These are phyloP conservation scores for Drosophila rhopaloa DNA, from an alignment of 1,140 invertebrate species.

Conservation along the genomic window DNA sequence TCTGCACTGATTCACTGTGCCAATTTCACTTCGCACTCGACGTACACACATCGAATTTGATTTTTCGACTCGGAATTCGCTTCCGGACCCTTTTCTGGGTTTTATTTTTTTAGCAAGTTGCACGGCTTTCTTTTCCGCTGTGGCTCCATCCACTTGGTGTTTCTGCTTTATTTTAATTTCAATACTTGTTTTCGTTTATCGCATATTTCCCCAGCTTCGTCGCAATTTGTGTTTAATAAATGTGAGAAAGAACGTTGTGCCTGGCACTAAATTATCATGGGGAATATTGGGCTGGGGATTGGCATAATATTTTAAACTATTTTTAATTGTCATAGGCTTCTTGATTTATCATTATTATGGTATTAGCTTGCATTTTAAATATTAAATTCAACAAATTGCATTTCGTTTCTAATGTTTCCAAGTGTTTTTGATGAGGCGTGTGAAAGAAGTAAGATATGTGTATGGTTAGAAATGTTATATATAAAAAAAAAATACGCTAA, in stretches of 20 bases:
- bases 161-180: slow-evolving; percentile 40
- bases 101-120: slow-evolving; percentile 7
- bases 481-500: background rate
- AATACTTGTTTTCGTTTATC: slow-evolving; percentile 49
- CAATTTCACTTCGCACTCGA: slow-evolving; percentile 24
- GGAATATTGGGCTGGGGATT: background rate
- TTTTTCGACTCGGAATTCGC: slow-evolving; percentile 34
- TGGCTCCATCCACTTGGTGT: slow-evolving; percentile 8
- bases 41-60: slow-evolving; percentile 2
- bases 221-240: slow-evolving; percentile 70
- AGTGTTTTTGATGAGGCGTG: too few relatives aligned
- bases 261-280: background rate
- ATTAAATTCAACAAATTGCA: too few relatives aligned
- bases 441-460: too few relatives aligned
- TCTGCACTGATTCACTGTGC: slow-evolving; percentile 39
- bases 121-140: slow-evolving; percentile 40
- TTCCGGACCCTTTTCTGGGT: slow-evolving; percentile 41
- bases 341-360: too few relatives aligned
- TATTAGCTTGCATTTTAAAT: too few relatives aligned
- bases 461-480: too few relatives aligned
- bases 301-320: background rate
- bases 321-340: background rate
- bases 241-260: slow-evolving; percentile 59
- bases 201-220: slow-evolving; percentile 38
- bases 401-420: too few relatives aligned